A percentile compares a stretch with the other conserved stretches of the same genome.
These are phyloP conservation scores for Drosophila punjabiensis DNA, from an alignment of 1,140 invertebrate genomes.

Conservation along the genomic window DNA sequence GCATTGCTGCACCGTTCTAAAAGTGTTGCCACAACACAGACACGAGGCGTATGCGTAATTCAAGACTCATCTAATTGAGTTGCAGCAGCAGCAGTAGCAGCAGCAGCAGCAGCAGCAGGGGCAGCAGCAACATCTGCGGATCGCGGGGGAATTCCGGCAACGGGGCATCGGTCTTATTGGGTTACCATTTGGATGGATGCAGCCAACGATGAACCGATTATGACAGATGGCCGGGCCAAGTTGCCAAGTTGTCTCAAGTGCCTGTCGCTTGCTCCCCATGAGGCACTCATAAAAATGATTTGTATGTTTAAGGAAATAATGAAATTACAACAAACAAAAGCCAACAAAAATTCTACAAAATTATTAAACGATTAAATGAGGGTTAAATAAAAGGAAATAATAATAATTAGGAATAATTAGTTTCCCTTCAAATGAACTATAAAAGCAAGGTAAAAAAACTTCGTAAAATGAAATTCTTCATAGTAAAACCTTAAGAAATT, in stretches of 20 bases:
- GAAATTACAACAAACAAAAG: neutral
- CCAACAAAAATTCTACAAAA: neutral
- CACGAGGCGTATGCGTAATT: conserved; percentile 77
- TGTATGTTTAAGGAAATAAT: neutral
- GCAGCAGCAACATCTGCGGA: conserved; percentile 8
- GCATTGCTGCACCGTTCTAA: conserved; percentile 27
- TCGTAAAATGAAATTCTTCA: neutral
- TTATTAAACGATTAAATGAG: neutral
- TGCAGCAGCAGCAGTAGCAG: conserved; percentile 43
- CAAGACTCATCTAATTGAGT: conserved; percentile 73
- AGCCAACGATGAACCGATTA: conserved; percentile 71
- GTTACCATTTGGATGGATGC: conserved; percentile 75
- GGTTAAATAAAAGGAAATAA: no score
- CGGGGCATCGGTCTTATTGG: conserved; percentile 60
- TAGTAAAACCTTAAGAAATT: neutral
- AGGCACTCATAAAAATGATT: conserved; percentile 31
- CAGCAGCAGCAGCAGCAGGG: conserved; percentile 21
- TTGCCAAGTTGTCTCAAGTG: conserved; percentile 65
- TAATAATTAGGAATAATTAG: no score
- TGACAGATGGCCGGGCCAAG: conserved; percentile 74
- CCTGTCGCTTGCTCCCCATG: conserved; percentile 17
- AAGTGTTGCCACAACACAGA: conserved; percentile 54
- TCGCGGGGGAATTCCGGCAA: conserved; percentile 8
- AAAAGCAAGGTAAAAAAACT: neutral
- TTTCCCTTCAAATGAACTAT: no score